phyloP scores from a whole-genome alignment of 2,113 vertebrate genomes.

The Halcyon malimbica region DNA sequence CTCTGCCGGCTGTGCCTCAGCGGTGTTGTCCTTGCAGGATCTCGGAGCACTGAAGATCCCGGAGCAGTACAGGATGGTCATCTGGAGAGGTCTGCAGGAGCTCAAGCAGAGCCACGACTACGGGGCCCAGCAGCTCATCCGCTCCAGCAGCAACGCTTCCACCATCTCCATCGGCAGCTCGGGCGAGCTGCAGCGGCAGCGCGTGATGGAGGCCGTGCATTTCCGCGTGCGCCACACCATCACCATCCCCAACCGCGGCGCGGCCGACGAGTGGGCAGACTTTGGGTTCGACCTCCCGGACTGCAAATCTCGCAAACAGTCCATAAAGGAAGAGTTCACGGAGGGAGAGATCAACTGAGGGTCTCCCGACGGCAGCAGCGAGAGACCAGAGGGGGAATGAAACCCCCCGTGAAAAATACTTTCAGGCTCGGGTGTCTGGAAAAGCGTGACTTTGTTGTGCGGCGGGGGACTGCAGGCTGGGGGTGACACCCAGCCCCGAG shows the following conservation, averaged over 20 bases:
- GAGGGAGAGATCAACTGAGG: conserved; percentile 88
- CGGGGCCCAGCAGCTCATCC: conserved; percentile 86
- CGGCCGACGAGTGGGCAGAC: conserved; percentile 91
- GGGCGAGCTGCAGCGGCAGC: conserved; percentile 93
- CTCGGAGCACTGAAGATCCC: conserved; percentile 95
- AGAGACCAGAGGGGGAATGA: rapidly evolving
- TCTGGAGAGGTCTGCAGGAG: conserved; percentile 97
- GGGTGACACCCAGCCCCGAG: neutral
- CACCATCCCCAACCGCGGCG: conserved; percentile 91
- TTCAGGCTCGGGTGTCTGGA: neutral
- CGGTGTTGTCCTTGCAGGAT: conserved; percentile 75
- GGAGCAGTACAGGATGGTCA: conserved; percentile 90
- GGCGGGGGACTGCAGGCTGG: neutral
- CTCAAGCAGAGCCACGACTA: conserved; percentile 91
- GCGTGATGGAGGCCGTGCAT: conserved; percentile 98
- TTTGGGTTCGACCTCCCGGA: conserved; percentile 99
- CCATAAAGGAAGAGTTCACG: conserved; percentile 95
- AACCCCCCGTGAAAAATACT: rapidly evolving
- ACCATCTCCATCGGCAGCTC: conserved; percentile 84
- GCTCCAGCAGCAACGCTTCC: conserved; percentile 90
- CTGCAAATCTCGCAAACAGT: conserved; percentile 90
- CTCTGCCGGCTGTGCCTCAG: rapidly evolving
- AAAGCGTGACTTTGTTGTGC: neutral
- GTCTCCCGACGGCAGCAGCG: rapidly evolving
- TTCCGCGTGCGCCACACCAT: conserved; percentile 99